Evolutionary conservation across 1,140 invertebrate species (phyloP).

Genomic region (Brachionus asplanchnoidis): DNA sequence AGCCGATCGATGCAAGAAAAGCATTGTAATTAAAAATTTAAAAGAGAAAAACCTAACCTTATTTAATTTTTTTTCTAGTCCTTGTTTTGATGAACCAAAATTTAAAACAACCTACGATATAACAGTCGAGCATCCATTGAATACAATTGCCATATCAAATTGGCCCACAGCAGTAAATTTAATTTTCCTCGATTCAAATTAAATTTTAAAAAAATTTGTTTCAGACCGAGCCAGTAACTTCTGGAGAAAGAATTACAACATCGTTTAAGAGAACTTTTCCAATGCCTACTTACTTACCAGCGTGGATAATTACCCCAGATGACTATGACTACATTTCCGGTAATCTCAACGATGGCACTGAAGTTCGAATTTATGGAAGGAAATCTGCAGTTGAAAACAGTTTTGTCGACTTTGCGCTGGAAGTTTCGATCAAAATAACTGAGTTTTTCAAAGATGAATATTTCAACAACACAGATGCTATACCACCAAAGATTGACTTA

Average conservation of each 20-base stretch:
- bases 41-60: not conserved
- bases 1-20: slow-evolving; percentile 21
- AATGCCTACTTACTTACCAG: slow-evolving; percentile 17
- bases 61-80: not conserved
- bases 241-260: not conserved
- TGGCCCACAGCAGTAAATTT: not conserved
- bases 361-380: not conserved
- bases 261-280: not conserved
- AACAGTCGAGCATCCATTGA: slow-evolving; percentile 34
- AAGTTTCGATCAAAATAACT: not conserved
- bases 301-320: slow-evolving; percentile 15
- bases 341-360: not conserved
- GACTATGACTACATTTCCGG: not conserved
- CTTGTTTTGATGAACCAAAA: slow-evolving; percentile 41
- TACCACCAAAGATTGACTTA: slow-evolving; percentile 40
- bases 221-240: not conserved
- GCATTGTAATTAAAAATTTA: not conserved
- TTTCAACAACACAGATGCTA: not conserved
- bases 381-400: slow-evolving; percentile 34
- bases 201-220: not conserved
- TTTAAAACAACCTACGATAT: slow-evolving; percentile 65
- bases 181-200: not conserved
- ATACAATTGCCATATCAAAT: slow-evolving; percentile 24
- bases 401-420: not conserved
- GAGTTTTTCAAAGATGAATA: slow-evolving; percentile 20